Base-by-base conservation (phyloP, 64 coral and sea anemone species). In the Montipora sp. region DNA sequence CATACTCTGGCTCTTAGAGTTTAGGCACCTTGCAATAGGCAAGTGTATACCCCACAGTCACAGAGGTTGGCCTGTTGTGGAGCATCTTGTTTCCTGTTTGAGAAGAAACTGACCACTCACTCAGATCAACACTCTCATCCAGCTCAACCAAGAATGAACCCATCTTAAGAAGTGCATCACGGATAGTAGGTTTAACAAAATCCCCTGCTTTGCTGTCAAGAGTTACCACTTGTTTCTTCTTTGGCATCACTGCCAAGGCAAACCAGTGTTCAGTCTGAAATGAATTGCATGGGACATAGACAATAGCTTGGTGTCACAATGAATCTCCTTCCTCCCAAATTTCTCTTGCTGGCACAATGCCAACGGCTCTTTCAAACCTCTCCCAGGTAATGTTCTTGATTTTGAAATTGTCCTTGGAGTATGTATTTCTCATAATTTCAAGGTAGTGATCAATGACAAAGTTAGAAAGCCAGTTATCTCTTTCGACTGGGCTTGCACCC, bases 371-470 rank as follows among this genome's bases (percentile, higher is more conserved):
- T 19, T 89, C 53, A 78, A 89, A 79, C 44, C 75, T 60, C 51
- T 89, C 87, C 87, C 87, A 77, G 43, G 4, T 45, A 78, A 79
- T 89, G 24, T 46, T 36, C 22, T 75, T 88, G 85, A 89, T 77
- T 60, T 47, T 78, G 23, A 88, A 72, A 75, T 55, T 21, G 5
- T 79, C 47, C 15, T 76, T 27, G 2, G 72, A 48, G 59, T 46
- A 7, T 58, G 69, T 18, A 27, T 14, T 70, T 76, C 7, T 59
- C 12, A 75, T 59, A 75, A 75, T 7, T 12, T 77, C 86, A 77
- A 88, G 86, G 71, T 89, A 78, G 7, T 78, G 20, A n/a, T 89
- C 87, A 78, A 89, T 89, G 75, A 78, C 87, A 78, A 77, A 89
- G 75, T 89, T 88, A 48, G 51, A 43, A 5, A 89, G 55, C 49